Percentiles rank a stretch among this genome's conserved stretches.
Conservation (phyloP, 2,888 invertebrate genomes). For the Allacma fusca region DNA sequence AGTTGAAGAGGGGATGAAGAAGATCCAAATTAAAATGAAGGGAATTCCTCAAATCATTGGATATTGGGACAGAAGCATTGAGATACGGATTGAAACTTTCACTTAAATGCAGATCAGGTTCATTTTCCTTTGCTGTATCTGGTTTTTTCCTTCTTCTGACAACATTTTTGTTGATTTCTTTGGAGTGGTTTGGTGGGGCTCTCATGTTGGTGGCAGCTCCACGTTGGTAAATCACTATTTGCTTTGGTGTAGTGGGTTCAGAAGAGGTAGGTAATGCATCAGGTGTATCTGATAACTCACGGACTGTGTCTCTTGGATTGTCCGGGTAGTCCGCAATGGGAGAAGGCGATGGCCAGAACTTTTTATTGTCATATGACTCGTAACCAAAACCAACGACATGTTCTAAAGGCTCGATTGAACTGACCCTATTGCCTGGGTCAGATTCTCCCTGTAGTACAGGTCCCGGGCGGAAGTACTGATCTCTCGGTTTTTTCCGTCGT, state of each 20-base stretch:
- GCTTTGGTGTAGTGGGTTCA: too few species aligned
- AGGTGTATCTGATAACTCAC: neutral
- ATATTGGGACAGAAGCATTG: slow-evolving; percentile 38
- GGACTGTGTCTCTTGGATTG: neutral
- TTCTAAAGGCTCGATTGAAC: neutral
- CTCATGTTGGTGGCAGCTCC: neutral
- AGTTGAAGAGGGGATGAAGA: slow-evolving; percentile 32
- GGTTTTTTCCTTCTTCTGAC: neutral
- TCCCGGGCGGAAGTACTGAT: slow-evolving; percentile 14
- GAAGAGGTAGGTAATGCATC: too few species aligned
- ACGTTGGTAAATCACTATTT: slow-evolving; percentile 28
- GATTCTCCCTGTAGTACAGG: neutral
- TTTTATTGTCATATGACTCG: neutral
- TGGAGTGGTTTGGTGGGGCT: neutral
- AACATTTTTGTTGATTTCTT: neutral
- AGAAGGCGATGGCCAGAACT: neutral
- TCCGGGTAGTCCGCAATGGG: neutral
- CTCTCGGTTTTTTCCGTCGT: neutral
- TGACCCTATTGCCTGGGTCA: neutral
- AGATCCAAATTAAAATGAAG: slow-evolving; percentile 29
- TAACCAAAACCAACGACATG: neutral
- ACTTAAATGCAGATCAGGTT: slow-evolving; percentile 31
- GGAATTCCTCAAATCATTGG: slow-evolving; percentile 34
- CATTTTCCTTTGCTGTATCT: neutral
- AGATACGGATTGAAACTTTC: slow-evolving; percentile 45